Conservation (phyloP, 2,797 vertebrate species). For the Scleropages formosus region DNA sequence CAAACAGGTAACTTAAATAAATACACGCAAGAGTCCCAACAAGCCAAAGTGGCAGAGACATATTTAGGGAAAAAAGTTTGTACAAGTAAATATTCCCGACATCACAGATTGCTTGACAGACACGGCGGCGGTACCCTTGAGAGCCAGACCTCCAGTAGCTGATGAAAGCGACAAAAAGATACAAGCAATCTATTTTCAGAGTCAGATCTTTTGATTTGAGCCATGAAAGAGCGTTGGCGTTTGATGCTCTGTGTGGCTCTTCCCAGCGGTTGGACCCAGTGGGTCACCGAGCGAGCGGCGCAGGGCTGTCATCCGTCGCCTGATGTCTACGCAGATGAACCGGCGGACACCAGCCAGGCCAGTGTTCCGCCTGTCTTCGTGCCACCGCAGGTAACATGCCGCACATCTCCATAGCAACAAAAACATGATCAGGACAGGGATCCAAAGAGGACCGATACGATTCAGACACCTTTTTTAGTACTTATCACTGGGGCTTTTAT, state of each 20-base stretch:
- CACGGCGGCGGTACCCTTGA: not conserved
- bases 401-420: not conserved
- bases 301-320: not conserved
- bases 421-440: not conserved
- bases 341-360: not conserved
- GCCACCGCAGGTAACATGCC: not conserved
- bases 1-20: not conserved
- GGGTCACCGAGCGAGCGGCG: not conserved
- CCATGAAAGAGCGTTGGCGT: slow-evolving; percentile 3
- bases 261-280: not conserved
- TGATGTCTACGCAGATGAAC: slow-evolving; percentile 4
- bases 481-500: not conserved
- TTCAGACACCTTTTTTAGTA: slow-evolving; percentile 5
- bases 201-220: not conserved
- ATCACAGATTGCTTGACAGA: slow-evolving; percentile 19
- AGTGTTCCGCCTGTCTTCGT: not conserved
- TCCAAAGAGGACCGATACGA: not conserved
- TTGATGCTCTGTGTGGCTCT: slow-evolving; percentile 12
- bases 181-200: slow-evolving; percentile 7
- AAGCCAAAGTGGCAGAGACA: not conserved
- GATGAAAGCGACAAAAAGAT: slow-evolving; percentile 13
- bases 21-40: not conserved
- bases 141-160: slow-evolving; percentile 1
- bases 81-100: slow-evolving; percentile 7
- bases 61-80: not conserved